Conservation (phyloP, 2,888 invertebrate species). For the Carterocephalus palaemon region DNA sequence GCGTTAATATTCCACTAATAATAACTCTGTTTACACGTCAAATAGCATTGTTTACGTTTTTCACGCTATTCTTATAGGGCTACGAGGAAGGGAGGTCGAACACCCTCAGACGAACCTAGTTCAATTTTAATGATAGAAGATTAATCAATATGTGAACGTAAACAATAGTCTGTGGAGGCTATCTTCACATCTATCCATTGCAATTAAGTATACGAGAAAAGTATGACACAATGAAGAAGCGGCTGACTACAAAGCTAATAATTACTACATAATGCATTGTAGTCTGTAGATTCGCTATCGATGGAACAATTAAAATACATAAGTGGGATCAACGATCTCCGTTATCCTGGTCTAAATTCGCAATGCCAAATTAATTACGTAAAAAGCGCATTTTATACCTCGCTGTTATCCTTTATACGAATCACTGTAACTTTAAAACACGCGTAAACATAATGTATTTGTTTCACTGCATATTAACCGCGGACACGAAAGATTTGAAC, state of each 20-base stretch:
- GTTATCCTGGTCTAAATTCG: conserved; percentile 52
- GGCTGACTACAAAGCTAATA: not conserved
- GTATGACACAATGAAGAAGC: too few species aligned
- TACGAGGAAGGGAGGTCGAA: not conserved
- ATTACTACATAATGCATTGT: conserved; percentile 41
- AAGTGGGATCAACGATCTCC: conserved; percentile 71
- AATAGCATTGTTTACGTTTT: conserved; percentile 67
- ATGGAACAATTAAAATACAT: conserved; percentile 57
- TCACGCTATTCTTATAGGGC: conserved; percentile 31
- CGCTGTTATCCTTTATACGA: conserved; percentile 24
- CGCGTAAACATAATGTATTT: conserved; percentile 45
- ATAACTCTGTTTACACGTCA: conserved; percentile 66
- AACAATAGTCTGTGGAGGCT: too few species aligned
- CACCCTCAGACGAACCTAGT: not conserved
- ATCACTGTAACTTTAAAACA: conserved; percentile 20
- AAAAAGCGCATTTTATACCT: conserved; percentile 35
- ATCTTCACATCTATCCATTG: too few species aligned
- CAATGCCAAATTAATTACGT: conserved; percentile 37
- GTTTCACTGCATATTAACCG: conserved; percentile 39
- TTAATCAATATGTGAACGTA: too few species aligned
- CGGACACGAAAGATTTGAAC: conserved; percentile 18
- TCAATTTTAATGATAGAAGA: too few species aligned
- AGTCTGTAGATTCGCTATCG: conserved; percentile 51
- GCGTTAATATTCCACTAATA: conserved; percentile 57
- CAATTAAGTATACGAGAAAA: too few species aligned